These are phyloP conservation scores for Centroberyx gerrardi DNA, from an alignment of 2,797 vertebrate genomes.

Conservation along the genomic window DNA sequence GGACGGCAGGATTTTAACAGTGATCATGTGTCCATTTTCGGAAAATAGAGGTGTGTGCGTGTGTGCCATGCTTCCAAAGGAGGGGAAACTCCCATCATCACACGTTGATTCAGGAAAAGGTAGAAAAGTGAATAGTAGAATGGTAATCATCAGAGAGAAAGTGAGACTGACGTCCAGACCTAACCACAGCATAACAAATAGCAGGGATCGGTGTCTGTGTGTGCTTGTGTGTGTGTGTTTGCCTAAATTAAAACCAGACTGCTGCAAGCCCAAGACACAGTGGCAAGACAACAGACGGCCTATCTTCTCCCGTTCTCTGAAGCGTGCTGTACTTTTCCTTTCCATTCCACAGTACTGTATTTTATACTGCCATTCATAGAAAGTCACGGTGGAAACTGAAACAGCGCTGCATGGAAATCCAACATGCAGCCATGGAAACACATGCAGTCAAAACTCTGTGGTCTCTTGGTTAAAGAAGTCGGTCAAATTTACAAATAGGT, in stretches of 20 bases:
- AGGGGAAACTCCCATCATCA: conserved; percentile 18
- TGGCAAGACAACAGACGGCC: conserved; percentile 45
- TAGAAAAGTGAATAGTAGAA: conserved; percentile 29
- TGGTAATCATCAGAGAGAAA: conserved; percentile 49
- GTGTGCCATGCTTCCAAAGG: not conserved
- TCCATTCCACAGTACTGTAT: not conserved
- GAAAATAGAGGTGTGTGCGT: conserved; percentile 33
- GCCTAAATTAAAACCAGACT: conserved; percentile 70
- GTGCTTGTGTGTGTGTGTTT: conserved; percentile 36
- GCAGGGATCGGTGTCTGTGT: conserved; percentile 38
- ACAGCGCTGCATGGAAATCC: conserved; percentile 29
- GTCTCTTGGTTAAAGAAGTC: not conserved
- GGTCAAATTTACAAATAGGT: conserved; percentile 23
- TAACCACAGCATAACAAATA: conserved; percentile 62
- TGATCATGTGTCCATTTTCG: conserved; percentile 23
- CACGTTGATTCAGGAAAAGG: conserved; percentile 37
- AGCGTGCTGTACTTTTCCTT: not conserved
- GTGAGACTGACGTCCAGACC: conserved; percentile 50
- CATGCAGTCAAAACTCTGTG: conserved; percentile 7
- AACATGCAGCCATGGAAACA: conserved; percentile 35
- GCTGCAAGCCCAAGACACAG: conserved; percentile 33
- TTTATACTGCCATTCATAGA: conserved; percentile 47
- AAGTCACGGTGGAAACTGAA: conserved; percentile 50
- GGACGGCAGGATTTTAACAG: not conserved
- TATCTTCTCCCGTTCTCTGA: conserved; percentile 37